Evolutionary conservation across 2,797 vertebrate genomes (phyloP).

Genomic region (Falco biarmicus): DNA sequence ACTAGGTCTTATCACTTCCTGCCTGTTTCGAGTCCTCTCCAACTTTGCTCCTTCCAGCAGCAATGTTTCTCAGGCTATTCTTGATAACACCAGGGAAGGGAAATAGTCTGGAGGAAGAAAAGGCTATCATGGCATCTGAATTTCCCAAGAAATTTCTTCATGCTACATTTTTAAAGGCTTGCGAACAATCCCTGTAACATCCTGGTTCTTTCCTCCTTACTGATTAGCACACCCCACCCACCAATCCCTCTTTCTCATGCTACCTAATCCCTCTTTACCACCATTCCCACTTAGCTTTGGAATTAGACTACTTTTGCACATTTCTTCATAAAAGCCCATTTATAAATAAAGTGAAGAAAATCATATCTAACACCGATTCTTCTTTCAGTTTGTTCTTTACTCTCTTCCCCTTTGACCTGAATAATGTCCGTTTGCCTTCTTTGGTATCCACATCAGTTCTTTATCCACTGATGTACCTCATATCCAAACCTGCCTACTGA

Average conservation of each 20-base stretch:
- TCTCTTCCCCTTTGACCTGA: constrained; percentile 30
- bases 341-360: constrained; percentile 22
- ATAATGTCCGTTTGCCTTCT: background rate
- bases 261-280: background rate
- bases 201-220: constrained; percentile 45
- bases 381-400: constrained; percentile 9
- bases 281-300: background rate
- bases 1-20: constrained; percentile 25
- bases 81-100: constrained; percentile 15
- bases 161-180: constrained; percentile 28
- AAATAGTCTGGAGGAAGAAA: constrained; percentile 44
- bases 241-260: background rate
- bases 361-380: background rate
- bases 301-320: background rate
- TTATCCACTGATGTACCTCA: background rate
- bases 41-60: constrained; percentile 6
- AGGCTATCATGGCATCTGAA: constrained; percentile 25
- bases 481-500: background rate
- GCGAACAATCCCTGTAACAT: constrained; percentile 17
- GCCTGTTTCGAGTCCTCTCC: constrained; percentile 21
- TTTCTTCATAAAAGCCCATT: constrained; percentile 2
- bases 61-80: background rate
- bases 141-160: constrained; percentile 47
- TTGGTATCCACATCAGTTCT: background rate
- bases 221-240: background rate